phyloP scores from a whole-genome alignment of 2,797 vertebrate genomes.

The Xenops minutus region DNA sequence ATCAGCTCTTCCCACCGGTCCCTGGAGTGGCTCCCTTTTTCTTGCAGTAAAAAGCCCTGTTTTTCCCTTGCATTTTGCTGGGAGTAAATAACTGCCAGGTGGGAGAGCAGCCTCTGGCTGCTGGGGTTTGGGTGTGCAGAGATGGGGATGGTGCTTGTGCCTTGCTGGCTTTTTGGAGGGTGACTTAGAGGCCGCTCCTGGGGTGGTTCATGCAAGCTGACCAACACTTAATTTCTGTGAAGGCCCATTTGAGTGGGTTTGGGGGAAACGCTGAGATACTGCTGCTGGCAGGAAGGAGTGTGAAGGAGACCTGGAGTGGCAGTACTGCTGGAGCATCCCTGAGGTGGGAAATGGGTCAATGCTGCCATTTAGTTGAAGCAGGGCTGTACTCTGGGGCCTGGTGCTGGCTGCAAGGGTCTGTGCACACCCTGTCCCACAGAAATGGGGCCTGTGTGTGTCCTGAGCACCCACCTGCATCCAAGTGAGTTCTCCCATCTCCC shows the following conservation, averaged over 20 bases:
- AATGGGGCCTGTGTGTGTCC: background rate
- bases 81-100: background rate
- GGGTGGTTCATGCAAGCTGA: background rate
- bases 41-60: background rate
- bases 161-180: background rate
- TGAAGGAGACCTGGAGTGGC: background rate
- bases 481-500: background rate
- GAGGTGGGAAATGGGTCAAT: accelerated
- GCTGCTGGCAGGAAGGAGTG: background rate
- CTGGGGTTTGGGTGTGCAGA: background rate
- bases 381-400: background rate
- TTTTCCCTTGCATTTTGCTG: background rate
- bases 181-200: accelerated
- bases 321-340: background rate
- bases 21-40: background rate
- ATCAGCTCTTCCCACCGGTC: background rate
- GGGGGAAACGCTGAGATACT: background rate
- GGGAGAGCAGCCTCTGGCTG: background rate
- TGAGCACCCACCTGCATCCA: background rate
- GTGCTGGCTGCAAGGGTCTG: background rate
- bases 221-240: background rate
- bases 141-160: background rate
- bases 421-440: accelerated
- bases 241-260: background rate
- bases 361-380: background rate